Evolutionary conservation across 2,888 invertebrate genomes (phyloP).

Genomic region (Esperia sulphurella): DNA sequence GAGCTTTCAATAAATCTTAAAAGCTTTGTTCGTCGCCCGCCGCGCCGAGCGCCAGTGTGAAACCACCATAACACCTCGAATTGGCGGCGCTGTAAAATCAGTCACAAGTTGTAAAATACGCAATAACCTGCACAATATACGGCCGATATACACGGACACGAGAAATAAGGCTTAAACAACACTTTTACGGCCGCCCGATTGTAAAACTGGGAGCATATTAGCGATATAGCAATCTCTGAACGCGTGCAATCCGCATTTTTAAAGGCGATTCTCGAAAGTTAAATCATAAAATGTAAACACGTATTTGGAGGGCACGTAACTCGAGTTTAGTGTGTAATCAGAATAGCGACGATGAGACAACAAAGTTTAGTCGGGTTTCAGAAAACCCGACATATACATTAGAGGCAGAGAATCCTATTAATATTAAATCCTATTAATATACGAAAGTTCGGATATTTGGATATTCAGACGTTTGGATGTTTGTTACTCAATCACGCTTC

Average conservation of each 20-base stretch:
- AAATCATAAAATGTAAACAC: constrained; percentile 11
- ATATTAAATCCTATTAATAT: no score
- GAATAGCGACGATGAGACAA: neutral
- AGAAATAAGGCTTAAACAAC: constrained; percentile 30
- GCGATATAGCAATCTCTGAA: constrained; percentile 26
- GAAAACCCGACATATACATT: no score
- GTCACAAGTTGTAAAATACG: constrained; percentile 68
- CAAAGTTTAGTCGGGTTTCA: neutral
- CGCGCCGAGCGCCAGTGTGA: constrained; percentile 22
- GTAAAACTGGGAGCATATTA: constrained; percentile 66
- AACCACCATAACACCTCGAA: constrained; percentile 21
- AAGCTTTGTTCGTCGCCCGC: constrained; percentile 20
- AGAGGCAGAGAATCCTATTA: no score
- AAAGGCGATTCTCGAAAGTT: constrained; percentile 48
- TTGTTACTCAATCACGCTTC: no score
- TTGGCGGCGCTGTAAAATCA: constrained; percentile 69
- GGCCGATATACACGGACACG: constrained; percentile 41
- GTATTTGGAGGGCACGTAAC: neutral
- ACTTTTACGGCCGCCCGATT: constrained; percentile 58
- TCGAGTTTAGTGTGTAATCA: neutral
- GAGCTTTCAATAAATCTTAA: constrained; percentile 5
- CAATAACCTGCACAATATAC: constrained; percentile 68
- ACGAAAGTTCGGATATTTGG: no score
- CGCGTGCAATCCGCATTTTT: constrained; percentile 46
- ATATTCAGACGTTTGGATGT: no score